Conservation (phyloP, 92 coral and sea anemone genomes). For the Micromussa lordhowensis region DNA sequence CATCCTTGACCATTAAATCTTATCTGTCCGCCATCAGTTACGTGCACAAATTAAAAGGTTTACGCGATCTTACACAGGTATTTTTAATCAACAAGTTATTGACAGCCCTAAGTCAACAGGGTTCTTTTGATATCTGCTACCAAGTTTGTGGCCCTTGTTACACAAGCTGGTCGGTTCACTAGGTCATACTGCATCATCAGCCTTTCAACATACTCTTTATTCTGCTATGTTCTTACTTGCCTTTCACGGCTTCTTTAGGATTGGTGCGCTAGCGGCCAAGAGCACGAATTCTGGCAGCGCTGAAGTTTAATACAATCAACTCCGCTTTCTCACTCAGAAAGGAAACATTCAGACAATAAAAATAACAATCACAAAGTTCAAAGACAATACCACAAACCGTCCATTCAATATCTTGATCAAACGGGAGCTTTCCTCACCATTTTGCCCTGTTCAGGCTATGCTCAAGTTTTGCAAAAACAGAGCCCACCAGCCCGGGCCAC, state of each 20-base stretch:
- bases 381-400: conserved; percentile 21
- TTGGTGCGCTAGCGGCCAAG: conserved; percentile 40
- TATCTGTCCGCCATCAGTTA: conserved; percentile 6
- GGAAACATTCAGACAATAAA: not conserved
- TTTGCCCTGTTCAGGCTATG: conserved; percentile 45
- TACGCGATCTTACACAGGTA: not conserved
- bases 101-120: no score
- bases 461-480: conserved; percentile 17
- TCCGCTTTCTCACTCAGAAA: conserved; percentile 23
- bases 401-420: no score
- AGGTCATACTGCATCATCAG: no score
- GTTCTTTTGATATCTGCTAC: not conserved
- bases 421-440: not conserved
- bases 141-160: not conserved
- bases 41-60: not conserved
- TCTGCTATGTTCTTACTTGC: no score
- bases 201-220: no score
- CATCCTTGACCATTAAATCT: conserved; percentile 3
- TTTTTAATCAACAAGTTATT: conserved; percentile 15
- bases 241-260: not conserved
- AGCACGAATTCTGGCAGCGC: no score
- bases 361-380: conserved; percentile 10
- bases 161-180: not conserved
- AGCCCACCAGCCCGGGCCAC: conserved; percentile 42
- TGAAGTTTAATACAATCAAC: conserved; percentile 8